phyloP scores from a whole-genome alignment of 2,888 invertebrate species.

The Andrena fulva region DNA sequence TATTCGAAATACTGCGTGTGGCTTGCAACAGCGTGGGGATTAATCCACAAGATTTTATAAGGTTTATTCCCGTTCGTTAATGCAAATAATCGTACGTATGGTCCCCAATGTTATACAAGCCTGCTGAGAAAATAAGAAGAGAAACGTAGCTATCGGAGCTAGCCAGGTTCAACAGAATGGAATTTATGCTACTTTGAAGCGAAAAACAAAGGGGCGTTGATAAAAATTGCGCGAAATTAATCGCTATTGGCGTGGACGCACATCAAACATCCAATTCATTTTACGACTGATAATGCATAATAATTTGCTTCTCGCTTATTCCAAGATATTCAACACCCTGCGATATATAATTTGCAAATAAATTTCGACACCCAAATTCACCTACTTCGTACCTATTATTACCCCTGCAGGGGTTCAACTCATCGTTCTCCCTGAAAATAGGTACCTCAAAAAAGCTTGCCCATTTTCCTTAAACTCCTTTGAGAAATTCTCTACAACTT shows the following conservation, averaged over 20 bases:
- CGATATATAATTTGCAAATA: conserved; percentile 23
- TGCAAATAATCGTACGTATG: not conserved
- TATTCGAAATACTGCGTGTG: conserved; percentile 17
- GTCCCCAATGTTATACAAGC: not conserved
- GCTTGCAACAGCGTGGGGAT: conserved; percentile 17
- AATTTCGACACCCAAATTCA: conserved; percentile 7
- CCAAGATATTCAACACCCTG: not conserved
- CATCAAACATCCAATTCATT: conserved; percentile 4
- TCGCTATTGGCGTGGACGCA: not conserved
- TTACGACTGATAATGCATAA: conserved; percentile 43
- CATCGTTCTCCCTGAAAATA: no score
- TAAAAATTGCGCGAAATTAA: conserved; percentile 36
- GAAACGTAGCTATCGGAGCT: not conserved
- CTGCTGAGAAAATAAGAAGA: not conserved
- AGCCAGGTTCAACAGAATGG: not conserved
- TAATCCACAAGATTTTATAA: conserved; percentile 17
- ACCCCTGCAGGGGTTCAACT: no score
- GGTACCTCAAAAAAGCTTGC: no score
- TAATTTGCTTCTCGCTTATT: conserved; percentile 27
- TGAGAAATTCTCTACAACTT: no score
- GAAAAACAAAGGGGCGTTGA: not conserved
- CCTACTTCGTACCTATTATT: not conserved
- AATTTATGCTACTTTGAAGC: not conserved
- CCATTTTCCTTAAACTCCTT: no score
- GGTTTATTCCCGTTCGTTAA: no score